Conservation (phyloP, 2,888 invertebrate species). For the Ethmia dodecea region DNA sequence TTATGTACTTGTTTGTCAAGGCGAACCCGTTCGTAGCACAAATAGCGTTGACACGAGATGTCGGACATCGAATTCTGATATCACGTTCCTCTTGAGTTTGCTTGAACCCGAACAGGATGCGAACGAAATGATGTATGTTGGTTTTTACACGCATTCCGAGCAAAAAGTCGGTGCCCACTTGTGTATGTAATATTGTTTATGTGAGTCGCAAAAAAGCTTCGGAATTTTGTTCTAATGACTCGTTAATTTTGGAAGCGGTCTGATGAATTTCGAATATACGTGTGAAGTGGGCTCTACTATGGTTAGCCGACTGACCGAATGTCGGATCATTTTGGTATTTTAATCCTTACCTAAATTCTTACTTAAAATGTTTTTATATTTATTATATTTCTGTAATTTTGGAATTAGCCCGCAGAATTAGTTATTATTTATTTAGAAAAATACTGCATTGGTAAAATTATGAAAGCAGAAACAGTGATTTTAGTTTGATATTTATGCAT, state of each 20-base stretch:
- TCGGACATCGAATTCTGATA: no score
- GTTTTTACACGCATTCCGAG: slow-evolving; percentile 70
- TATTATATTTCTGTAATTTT: no score
- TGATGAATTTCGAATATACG: slow-evolving; percentile 53
- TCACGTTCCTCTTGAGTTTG: neutral
- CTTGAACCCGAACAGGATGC: slow-evolving; percentile 48
- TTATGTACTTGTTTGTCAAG: no score
- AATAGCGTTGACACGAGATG: no score
- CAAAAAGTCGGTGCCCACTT: slow-evolving; percentile 58
- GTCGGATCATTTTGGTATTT: neutral
- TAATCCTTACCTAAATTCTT: no score
- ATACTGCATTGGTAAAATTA: no score
- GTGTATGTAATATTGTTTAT: slow-evolving; percentile 49
- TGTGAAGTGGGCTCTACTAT: slow-evolving; percentile 29
- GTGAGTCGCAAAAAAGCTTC: slow-evolving; percentile 53
- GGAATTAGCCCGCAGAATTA: no score
- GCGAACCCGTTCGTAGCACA: no score
- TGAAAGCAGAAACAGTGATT: no score
- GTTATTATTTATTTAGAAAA: no score
- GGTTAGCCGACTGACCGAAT: neutral
- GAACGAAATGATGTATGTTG: slow-evolving; percentile 42
- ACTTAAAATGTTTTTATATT: no score
- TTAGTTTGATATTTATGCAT: no score
- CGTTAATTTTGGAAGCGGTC: slow-evolving; percentile 57
- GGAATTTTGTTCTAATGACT: slow-evolving; percentile 68